Conservation (phyloP, 2,888 invertebrate genomes). For the Diaprepes abbreviatus region DNA sequence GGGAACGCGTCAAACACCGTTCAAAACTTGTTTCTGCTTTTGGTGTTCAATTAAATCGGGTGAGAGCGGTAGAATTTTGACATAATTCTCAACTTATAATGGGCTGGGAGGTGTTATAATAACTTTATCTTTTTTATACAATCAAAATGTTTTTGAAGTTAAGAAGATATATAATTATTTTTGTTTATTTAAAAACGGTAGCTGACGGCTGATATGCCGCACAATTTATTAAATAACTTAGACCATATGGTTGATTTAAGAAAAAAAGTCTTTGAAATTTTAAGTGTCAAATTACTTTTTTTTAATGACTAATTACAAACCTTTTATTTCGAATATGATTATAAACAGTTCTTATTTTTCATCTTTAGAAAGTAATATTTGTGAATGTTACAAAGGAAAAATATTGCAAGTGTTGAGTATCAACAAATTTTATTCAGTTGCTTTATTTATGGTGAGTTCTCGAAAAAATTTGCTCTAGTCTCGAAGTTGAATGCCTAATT, state of each 20-base stretch:
- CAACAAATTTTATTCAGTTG: too few species aligned
- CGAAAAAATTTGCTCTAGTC: too few species aligned
- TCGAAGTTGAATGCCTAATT: too few species aligned
- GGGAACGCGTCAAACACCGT: constrained; percentile 25
- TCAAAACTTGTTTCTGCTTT: constrained; percentile 13
- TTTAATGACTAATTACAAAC: too few species aligned
- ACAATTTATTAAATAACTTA: not conserved
- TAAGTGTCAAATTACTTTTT: too few species aligned
- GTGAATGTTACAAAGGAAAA: too few species aligned
- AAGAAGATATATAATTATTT: constrained; percentile 8
- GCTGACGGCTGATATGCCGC: not conserved
- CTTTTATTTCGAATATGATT: too few species aligned
- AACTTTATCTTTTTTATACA: constrained; percentile 18
- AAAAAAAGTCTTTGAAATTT: too few species aligned
- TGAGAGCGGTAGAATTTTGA: constrained; percentile 41
- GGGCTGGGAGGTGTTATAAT: constrained; percentile 23
- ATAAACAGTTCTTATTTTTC: too few species aligned
- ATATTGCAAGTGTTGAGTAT: too few species aligned
- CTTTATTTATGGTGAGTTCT: too few species aligned
- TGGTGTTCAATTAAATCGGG: constrained; percentile 39
- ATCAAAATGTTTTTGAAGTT: constrained; percentile 11
- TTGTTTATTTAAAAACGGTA: constrained; percentile 16
- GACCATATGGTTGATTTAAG: constrained; percentile 4
- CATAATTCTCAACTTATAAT: constrained; percentile 28
- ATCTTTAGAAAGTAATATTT: too few species aligned